phyloP scores from a whole-genome alignment of 2,113 vertebrate genomes.

The Pionites leucogaster region DNA sequence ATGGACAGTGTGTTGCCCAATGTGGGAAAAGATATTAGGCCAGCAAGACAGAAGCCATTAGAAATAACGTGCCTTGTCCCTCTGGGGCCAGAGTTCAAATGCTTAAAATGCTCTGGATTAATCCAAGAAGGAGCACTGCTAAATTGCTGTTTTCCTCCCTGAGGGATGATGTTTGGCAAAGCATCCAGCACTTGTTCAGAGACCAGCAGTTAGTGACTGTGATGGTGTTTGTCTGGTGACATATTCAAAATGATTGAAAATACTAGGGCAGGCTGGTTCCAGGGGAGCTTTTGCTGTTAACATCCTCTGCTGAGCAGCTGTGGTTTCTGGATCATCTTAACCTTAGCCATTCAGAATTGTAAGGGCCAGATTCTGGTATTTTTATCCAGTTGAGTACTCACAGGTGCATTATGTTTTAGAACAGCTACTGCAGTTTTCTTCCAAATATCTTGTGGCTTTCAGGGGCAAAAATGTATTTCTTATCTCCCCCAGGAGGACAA shows the following conservation, averaged over 20 bases:
- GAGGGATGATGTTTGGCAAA: not conserved
- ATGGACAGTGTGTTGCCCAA: not conserved
- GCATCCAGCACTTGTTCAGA: not conserved
- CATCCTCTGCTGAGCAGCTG: not conserved
- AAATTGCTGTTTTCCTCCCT: not conserved
- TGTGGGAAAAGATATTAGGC: not conserved
- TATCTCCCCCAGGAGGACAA: not conserved
- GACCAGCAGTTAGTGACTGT: not conserved
- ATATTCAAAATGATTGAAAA: not conserved
- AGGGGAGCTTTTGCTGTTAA: not conserved
- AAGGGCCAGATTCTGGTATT: not conserved
- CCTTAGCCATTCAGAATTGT: not conserved
- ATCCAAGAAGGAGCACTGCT: not conserved
- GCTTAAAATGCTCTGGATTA: not conserved
- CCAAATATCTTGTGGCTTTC: not conserved
- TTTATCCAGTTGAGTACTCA: not conserved
- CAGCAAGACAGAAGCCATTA: not conserved
- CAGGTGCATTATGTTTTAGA: not conserved
- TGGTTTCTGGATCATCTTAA: not conserved
- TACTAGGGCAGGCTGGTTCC: not conserved
- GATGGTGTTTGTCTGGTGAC: not conserved
- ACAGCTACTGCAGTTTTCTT: not conserved
- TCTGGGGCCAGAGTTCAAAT: not conserved
- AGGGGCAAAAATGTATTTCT: not conserved
- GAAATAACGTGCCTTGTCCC: not conserved